A percentile compares a stretch with the other conserved stretches of the same genome.
Conservation (phyloP, 2,113 vertebrate species). For the Picathartes gymnocephalus region DNA sequence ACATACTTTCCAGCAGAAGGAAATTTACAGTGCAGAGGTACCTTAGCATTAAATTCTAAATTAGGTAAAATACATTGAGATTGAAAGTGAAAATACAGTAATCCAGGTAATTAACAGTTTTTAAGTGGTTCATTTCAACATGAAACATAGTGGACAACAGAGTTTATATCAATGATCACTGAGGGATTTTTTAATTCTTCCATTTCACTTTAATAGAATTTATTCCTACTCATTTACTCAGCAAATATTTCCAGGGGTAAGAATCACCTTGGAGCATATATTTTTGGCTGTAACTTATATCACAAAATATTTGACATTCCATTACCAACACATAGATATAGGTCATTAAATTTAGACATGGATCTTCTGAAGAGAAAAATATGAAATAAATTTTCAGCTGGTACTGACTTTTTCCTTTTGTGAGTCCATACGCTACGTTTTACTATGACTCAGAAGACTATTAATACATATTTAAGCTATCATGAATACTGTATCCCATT, state of each 20-base stretch:
- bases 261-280: neutral
- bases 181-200: neutral
- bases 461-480: neutral
- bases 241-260: neutral
- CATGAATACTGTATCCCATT: neutral
- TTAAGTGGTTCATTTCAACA: neutral
- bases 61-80: neutral
- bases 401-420: neutral
- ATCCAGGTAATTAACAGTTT: neutral
- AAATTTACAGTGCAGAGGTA: neutral
- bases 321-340: neutral
- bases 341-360: neutral
- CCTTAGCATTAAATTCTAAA: neutral
- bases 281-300: neutral
- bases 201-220: neutral
- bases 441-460: neutral
- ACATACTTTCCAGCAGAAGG: neutral
- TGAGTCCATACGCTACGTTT: neutral
- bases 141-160: neutral
- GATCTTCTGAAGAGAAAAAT: neutral
- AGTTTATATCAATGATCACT: neutral
- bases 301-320: neutral
- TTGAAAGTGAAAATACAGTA: neutral
- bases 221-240: neutral
- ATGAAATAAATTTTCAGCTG: neutral